Percentiles rank a stretch among this genome's conserved stretches.
These are phyloP conservation scores for Platysternon megacephalum DNA, from an alignment of 2,113 vertebrate species.

Conservation along the genomic window DNA sequence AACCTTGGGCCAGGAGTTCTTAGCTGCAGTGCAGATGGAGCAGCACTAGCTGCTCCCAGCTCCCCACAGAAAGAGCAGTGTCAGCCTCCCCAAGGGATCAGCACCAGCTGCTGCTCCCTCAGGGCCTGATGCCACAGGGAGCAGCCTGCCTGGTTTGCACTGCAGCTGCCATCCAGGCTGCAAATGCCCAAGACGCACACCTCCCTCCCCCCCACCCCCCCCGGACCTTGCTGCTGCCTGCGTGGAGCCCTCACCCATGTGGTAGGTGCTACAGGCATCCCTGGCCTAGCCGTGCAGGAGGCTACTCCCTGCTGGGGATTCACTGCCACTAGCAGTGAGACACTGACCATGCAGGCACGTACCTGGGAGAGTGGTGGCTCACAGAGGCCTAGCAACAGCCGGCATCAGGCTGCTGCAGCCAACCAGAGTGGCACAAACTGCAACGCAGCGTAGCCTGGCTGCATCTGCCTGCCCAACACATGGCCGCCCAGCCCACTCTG, in stretches of 20 bases:
- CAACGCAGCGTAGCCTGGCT: not conserved
- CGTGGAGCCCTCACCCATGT: not conserved
- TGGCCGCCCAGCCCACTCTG: not conserved
- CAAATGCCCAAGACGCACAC: not conserved
- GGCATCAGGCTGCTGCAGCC: not conserved
- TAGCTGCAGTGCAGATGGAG: not conserved
- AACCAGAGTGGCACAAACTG: not conserved
- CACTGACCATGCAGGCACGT: not conserved
- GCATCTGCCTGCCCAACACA: not conserved
- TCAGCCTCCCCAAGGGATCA: not conserved
- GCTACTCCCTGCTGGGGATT: no score
- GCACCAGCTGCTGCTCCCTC: not conserved
- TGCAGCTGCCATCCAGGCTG: not conserved
- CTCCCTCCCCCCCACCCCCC: accelerated
- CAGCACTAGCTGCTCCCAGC: not conserved
- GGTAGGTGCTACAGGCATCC: not conserved
- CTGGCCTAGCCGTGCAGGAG: not conserved
- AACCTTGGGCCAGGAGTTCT: not conserved
- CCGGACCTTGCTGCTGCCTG: no score
- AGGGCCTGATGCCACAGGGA: not conserved
- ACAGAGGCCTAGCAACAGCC: not conserved
- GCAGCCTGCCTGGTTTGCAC: not conserved
- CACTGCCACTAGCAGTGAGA: not conserved
- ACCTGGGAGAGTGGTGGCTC: not conserved
- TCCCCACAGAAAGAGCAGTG: not conserved